phyloP scores from a whole-genome alignment of 2,797 vertebrate genomes.

The Pseudopleuronectes americanus region DNA sequence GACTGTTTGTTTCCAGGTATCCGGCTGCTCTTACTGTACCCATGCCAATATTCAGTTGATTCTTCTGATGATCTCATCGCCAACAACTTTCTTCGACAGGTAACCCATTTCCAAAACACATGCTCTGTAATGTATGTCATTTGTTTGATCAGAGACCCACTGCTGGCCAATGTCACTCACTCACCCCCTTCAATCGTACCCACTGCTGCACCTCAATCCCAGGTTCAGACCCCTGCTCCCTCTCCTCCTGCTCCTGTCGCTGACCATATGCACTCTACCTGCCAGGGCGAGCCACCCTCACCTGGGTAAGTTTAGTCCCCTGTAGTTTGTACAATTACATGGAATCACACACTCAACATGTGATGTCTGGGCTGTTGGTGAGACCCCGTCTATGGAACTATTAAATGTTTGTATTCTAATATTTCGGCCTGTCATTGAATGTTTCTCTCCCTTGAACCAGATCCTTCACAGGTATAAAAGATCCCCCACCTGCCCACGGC shows the following conservation, averaged over 20 bases:
- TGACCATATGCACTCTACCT: constrained; percentile 46
- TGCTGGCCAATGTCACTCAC: constrained; percentile 77
- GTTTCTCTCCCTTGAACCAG: too few relatives aligned
- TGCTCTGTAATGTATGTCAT: background rate
- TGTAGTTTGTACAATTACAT: background rate
- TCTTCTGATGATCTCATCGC: constrained; percentile 98
- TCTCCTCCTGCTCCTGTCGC: constrained; percentile 3
- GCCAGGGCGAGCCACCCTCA: constrained; percentile 73
- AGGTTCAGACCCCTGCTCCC: too few relatives aligned
- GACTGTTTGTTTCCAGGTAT: constrained; percentile 84
- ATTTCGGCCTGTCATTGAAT: too few relatives aligned
- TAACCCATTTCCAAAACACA: constrained; percentile 62
- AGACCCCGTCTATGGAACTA: background rate
- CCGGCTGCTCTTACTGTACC: constrained; percentile 92
- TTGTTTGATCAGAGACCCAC: constrained; percentile 74
- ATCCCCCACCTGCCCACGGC: constrained; percentile 60
- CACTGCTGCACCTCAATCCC: too few relatives aligned
- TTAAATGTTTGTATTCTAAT: background rate
- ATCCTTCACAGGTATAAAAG: too few relatives aligned
- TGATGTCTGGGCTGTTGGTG: constrained; percentile 47
- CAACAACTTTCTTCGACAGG: constrained; percentile 98
- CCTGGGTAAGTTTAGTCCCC: constrained; percentile 63
- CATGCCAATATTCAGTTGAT: constrained; percentile 95
- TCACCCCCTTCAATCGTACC: constrained; percentile 27
- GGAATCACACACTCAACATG: background rate